Conservation (phyloP, 92 coral and sea anemone species). For the Siderastrea radians region DNA sequence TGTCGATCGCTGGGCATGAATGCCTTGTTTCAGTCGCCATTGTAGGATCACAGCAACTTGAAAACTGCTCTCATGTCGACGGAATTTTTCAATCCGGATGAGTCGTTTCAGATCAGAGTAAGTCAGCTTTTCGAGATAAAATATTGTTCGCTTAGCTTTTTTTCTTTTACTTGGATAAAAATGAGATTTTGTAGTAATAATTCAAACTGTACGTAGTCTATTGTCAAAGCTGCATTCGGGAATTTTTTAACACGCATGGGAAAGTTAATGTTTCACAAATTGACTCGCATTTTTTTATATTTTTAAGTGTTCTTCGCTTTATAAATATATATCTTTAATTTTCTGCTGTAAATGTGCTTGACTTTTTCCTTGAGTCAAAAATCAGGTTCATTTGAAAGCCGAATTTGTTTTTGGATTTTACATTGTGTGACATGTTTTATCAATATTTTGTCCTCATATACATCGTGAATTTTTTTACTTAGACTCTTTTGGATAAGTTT, state of each 20-base stretch:
- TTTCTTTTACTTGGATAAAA: background rate
- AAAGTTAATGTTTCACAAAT: conserved; percentile 15
- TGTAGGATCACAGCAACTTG: background rate
- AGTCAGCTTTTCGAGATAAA: conserved; percentile 23
- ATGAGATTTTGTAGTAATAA: background rate
- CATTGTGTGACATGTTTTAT: conserved; percentile 37
- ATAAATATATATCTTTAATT: background rate
- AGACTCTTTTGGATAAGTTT: background rate
- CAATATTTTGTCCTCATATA: background rate
- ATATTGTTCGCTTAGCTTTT: background rate
- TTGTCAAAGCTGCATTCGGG: background rate
- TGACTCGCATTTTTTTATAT: background rate
- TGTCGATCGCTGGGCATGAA: conserved; percentile 26
- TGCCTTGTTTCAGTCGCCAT: background rate
- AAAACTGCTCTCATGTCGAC: conserved; percentile 53
- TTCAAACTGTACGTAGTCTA: background rate
- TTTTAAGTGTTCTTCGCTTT: conserved; percentile 2
- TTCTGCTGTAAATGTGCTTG: conserved; percentile 6
- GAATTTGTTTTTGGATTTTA: background rate
- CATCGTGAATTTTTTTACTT: background rate
- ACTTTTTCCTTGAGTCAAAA: conserved; percentile 35
- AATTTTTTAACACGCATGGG: background rate
- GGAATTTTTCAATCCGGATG: conserved; percentile 58
- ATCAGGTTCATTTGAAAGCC: background rate
- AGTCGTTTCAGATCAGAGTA: conserved; percentile 67